Evolutionary conservation across 2,888 invertebrate genomes (phyloP).

Genomic region (Drosophila fulvimacula): DNA sequence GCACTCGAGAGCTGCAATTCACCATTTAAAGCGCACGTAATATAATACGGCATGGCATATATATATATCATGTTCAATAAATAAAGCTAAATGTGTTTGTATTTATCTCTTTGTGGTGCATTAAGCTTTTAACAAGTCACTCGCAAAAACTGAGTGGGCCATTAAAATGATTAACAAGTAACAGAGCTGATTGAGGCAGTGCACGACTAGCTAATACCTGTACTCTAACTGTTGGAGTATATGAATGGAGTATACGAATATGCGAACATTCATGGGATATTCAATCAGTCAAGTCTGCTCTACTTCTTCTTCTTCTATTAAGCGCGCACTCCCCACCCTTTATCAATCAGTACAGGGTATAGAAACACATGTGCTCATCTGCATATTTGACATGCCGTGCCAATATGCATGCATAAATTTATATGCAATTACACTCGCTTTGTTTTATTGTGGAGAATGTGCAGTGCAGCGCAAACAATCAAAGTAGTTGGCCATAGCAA

Average conservation of each 20-base stretch:
- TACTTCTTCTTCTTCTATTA: too few relatives aligned
- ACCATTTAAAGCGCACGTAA: constrained; percentile 21
- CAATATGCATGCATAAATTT: constrained; percentile 7
- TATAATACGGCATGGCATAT: constrained; percentile 18
- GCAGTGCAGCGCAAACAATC: constrained; percentile 66
- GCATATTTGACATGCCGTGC: constrained; percentile 1
- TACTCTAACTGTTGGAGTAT: too few relatives aligned
- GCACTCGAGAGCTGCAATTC: not conserved
- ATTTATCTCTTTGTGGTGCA: constrained; percentile 40
- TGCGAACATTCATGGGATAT: too few relatives aligned
- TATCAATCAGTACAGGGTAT: not conserved
- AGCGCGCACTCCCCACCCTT: too few relatives aligned
- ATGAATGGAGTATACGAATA: too few relatives aligned
- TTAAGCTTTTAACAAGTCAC: constrained; percentile 51
- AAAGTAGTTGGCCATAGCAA: constrained; percentile 55
- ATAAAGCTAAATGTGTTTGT: constrained; percentile 47
- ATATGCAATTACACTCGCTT: constrained; percentile 17
- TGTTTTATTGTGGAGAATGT: constrained; percentile 12
- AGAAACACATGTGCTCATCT: not conserved
- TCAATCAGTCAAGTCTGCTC: too few relatives aligned
- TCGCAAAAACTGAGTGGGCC: constrained; percentile 56
- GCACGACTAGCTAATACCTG: not conserved
- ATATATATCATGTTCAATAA: constrained; percentile 40
- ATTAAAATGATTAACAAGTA: constrained; percentile 71
- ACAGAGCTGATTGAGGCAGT: not conserved